phyloP scores from a whole-genome alignment of 2,797 vertebrate genomes.

The Ptychobarbus kaznakovi region DNA sequence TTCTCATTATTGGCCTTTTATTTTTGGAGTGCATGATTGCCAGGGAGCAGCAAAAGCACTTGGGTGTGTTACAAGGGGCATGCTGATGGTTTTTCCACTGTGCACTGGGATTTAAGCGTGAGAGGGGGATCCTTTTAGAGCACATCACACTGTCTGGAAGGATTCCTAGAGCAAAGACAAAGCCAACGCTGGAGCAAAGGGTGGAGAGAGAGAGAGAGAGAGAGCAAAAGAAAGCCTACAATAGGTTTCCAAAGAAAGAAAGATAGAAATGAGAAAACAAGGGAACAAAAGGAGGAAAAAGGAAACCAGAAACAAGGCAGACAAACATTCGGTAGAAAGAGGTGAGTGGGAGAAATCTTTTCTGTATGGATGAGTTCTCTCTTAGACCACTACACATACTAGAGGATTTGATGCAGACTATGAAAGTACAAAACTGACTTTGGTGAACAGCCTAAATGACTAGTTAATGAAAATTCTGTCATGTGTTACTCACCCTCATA shows the following conservation, averaged over 20 bases:
- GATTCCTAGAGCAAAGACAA: constrained; percentile 45
- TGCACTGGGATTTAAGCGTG: constrained; percentile 24
- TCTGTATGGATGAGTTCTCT: neutral
- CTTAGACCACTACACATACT: neutral
- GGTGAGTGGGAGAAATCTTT: neutral
- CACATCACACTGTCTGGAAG: constrained; percentile 53
- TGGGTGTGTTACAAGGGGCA: constrained; percentile 40
- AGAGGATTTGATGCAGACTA: neutral
- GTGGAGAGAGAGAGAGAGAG: neutral
- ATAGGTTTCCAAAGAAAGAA: constrained; percentile 20
- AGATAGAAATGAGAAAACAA: neutral
- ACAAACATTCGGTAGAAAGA: neutral
- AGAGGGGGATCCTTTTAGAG: constrained; percentile 56
- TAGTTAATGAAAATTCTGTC: neutral
- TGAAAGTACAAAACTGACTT: neutral
- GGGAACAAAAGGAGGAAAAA: neutral
- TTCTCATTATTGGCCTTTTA: constrained; percentile 44
- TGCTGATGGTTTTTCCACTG: constrained; percentile 53
- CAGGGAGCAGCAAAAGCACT: constrained; percentile 32
- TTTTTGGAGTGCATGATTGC: constrained; percentile 34
- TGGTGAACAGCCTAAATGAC: neutral
- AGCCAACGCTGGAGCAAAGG: constrained; percentile 31
- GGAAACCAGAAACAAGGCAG: neutral
- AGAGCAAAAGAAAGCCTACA: constrained; percentile 6
- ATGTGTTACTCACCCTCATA: neutral